Base-by-base conservation (phyloP, 2,113 vertebrate genomes). In the Fregata magnificens region DNA sequence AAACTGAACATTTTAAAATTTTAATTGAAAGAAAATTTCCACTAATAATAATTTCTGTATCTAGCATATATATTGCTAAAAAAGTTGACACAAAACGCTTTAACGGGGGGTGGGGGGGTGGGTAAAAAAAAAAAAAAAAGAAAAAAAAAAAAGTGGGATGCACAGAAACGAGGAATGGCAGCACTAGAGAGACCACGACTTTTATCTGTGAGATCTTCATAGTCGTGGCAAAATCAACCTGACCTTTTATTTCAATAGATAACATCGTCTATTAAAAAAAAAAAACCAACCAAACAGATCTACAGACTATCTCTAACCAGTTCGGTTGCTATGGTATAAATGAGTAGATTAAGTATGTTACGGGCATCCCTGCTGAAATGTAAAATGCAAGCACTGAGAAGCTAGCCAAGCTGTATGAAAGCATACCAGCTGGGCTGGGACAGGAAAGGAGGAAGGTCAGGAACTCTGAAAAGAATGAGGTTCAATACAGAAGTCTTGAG, bases 401-500 rank as follows among this genome's bases (percentile, higher is more conserved):
- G 59, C 63, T 78, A 71, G 67, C 47, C 44, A 61, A 65, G 76
- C 86, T 3, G 1, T 49, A 65, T 61, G 86, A 92, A 88, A 90
- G 80, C 72, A 47, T 53, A 62, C 69, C 86, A 92, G 77, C 88
- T 82, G 90, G 88, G 94, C 92, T 94, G 88, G 92, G 88, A 93
- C 58, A 71, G 82, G 28, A 76, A 56, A 90, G 52, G 36, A 93
- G 77, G 72, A 94, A 95, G 94, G 94, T 95, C 88, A 93, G 79
- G 73, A 94, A 88, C 88, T 89, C 90, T 91, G 90, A 47, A 91
- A 92, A 94, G 72, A 93, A 90, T 6, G 13, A 81, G 59, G 90
- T 96, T 96, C 92, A 86, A 86, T 95, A 86, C 47, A 63, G 34
- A 93, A 97, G 44, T 88, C 95, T 96, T 88, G 69, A 81, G 88